Conservation (phyloP, 2,797 vertebrate genomes). For the Coregonus ussuriensis region DNA sequence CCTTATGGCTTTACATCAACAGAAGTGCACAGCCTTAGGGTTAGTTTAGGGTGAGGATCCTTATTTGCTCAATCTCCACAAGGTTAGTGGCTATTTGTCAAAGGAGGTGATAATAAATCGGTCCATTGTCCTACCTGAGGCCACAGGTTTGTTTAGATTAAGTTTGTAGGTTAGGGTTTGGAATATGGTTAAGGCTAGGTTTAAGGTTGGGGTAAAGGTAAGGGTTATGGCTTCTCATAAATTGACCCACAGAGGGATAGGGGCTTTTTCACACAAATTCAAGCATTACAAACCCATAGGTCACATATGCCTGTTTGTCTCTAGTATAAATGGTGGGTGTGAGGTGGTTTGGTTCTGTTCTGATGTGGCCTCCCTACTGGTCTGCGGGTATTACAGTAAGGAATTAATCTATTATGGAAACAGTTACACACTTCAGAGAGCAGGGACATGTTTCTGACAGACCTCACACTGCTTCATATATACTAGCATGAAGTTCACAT, state of each 20-base stretch:
- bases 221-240: not conserved
- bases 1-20: not conserved
- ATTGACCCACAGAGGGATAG: not conserved
- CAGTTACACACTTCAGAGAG: slow-evolving; percentile 30
- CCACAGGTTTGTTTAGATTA: not conserved
- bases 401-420: slow-evolving; percentile 31
- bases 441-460: not conserved
- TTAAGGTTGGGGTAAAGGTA: slow-evolving; percentile 17
- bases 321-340: not conserved
- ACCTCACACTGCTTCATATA: not conserved
- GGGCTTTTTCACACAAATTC: not conserved
- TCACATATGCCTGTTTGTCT: not conserved
- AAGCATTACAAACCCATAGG: not conserved
- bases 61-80: not conserved
- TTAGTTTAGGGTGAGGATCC: not conserved
- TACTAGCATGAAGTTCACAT: not conserved
- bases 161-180: not conserved
- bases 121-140: not conserved
- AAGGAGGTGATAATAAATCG: not conserved
- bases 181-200: slow-evolving; percentile 15
- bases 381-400: slow-evolving; percentile 34
- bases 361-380: slow-evolving; percentile 33
- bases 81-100: not conserved
- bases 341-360: not conserved
- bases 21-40: not conserved